Evolutionary conservation across 1,140 invertebrate species (phyloP), one percentile per base, ranked within the genome.

Genomic region (Bicyclus anynana): DNA sequence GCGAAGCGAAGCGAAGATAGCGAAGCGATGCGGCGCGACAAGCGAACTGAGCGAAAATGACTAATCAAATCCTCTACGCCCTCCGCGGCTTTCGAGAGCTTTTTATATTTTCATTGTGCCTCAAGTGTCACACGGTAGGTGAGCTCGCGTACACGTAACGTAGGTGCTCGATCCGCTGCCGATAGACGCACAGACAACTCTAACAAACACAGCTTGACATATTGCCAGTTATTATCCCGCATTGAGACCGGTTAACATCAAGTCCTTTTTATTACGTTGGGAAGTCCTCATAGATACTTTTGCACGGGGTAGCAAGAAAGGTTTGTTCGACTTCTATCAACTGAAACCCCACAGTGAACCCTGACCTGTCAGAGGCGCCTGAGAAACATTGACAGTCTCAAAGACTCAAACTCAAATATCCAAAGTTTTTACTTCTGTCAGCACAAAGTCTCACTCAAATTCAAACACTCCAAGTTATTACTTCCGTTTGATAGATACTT

Each of bases 11-110:
- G 74, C 72, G 75, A 86, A 83, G 80, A 80, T 81, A 80, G 74
- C 79, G 76, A 70, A 65, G 69, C 72, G 75, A 74, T 69, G 65
- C 65, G 66, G 69, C 67, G 64, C 68, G 67, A 65, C 67, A 60
- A 70, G 67, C 73, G 69, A 68, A 74, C 68, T 68, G 73, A 82
- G 76, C 73, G 71, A 80, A 86, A 83, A 80, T 82, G 80, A 80
- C 81, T 87, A 87, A 87, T 87, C 84, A 87, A 87, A 87, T 87
- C 77, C 75, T 82, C 77, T 77, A 71, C 73, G 65, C 81, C 67
- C 77, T 79, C 76, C 67, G 72, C 74, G 69, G 72, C 52, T 67
- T 78, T 84, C 63, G 69, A 82, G 80, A 59, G 76, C 66, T 78
- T 82, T 84, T 82, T 83, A 75, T 82, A 80, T 85, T 83, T 73